Base-by-base conservation (phyloP, 2,113 vertebrate genomes). In the Manacus vitellinus region DNA sequence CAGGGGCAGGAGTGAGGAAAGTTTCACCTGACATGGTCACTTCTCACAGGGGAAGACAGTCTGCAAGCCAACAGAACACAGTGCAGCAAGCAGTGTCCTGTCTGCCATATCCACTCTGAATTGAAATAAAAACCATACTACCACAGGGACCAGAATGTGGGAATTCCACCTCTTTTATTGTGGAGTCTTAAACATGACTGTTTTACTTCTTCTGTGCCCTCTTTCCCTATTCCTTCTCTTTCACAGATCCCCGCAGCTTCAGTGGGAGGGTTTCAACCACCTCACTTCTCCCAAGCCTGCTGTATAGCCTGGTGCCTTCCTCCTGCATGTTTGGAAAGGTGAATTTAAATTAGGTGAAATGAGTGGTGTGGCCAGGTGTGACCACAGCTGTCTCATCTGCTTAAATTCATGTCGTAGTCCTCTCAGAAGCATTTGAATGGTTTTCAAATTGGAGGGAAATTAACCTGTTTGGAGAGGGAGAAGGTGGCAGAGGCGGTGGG, bases 401-500 rank as follows among this genome's bases (percentile, higher is more conserved):
- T 85, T 82, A 94, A 91, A 75, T 46, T 82, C 37, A 28, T 41
- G 9, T 12, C 66, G 22, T 33, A 66, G 28, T 44, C 52, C 25
- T 54, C 43, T 68, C 67, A 51, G n/a, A 90, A 90, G 31, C 1
- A 2, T 46, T 15, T 0, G 2, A 67, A n/a, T 74, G 61, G 2
- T 54, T 85, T 82, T 85, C 35, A 35, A 91, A 79, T 55, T 25
- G 43, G 61, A 72, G 75, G 2, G 39, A 85, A 82, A 79, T 31
- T 11, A 83, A 52, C 18, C 17, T 67, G 6, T 33, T 59, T 82
- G 43, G n/a, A 68, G 47, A 75, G 37, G 21, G 2, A 74, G 17
- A 77, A 7, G 12, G 9, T 37, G 27, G 20, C 1, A 3, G 55
- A 74, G 18, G 12, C 0, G 0, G 24, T 0, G 2, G 6, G 12